Evolutionary conservation across 2,888 invertebrate species (phyloP), one percentile per base, ranked within the genome.

Genomic region (Pollenia griseotomentosa): DNA sequence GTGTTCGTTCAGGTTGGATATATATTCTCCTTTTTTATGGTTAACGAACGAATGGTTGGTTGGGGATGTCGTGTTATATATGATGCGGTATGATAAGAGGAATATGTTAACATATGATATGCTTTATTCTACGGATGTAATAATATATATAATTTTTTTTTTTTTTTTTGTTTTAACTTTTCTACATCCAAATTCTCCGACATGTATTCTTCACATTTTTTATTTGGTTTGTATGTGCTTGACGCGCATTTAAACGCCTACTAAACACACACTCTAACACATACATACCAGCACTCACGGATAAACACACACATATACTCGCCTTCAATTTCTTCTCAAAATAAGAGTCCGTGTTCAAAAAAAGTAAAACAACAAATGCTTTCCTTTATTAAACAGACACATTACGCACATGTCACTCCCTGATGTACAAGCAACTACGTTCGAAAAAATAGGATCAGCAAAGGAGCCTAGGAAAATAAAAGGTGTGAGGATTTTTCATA

Each of bases 331-430:
- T 81, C 53, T 66, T 23, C 44, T 65, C 46, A 65, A 40, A n/a
- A 44, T 46, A 65, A 65, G 48, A 16, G 42, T 68, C 57, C 73
- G 73, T 78, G 19, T 70, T 16, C 14, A 42, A 14, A 57, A 73
- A 73, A 33, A 33, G 33, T 33, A 33, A 33, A 33, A 33, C 33
- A 33, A 84, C 53, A 59, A 79, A 78, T 79, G 59, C 68, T 84
- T 73, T n/a, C 65, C 53, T 73, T 79, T 66, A 84, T 42, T 73
- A 51, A 48, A 55, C 63, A 55, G 23, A 63, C 63, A 77, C 44
- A 71, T 70, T 68, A 79, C 74, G 66, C 79, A 79, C 73, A 84
- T 84, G 79, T 79, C 66, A 73, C 61, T 68, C 74, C 61, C 74
- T 61, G 23, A 6, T 42, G 84, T 55, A 68, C 42, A 23, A 51